Evolutionary conservation across 2,113 vertebrate species (phyloP).

Genomic region (Peucedramus taeniatus): DNA sequence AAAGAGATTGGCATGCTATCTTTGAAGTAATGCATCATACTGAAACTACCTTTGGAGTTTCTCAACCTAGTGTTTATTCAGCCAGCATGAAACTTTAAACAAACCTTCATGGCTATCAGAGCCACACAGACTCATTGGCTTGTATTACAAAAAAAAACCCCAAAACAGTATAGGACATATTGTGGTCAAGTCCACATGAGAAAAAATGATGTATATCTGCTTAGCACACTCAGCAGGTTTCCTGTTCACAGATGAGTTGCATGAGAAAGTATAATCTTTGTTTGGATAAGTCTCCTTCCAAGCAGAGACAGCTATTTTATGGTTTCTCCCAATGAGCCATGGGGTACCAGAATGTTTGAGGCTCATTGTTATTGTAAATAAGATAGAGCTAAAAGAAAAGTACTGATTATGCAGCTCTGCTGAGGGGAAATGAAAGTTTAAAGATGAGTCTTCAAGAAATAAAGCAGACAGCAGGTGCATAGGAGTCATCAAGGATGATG

Average conservation of each 20-base stretch:
- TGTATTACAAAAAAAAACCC: background rate
- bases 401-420: background rate
- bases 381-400: background rate
- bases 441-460: background rate
- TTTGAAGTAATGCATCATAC: slow-evolving; percentile 35
- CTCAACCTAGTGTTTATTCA: slow-evolving; percentile 19
- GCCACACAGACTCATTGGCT: background rate
- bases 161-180: background rate
- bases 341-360: background rate
- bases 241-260: background rate
- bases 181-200: background rate
- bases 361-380: background rate
- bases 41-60: slow-evolving; percentile 46
- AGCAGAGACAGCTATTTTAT: background rate
- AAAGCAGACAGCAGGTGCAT: background rate
- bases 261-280: background rate
- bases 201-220: background rate
- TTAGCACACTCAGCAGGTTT: background rate
- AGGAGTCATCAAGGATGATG: background rate
- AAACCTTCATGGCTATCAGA: background rate
- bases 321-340: background rate
- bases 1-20: slow-evolving; percentile 17
- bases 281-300: background rate
- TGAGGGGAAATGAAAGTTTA: background rate
- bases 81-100: slow-evolving; percentile 13